Percentiles rank a stretch among this genome's conserved stretches.
phyloP scores from a whole-genome alignment of 2,888 invertebrate species.

The Nesidiocoris tenuis region DNA sequence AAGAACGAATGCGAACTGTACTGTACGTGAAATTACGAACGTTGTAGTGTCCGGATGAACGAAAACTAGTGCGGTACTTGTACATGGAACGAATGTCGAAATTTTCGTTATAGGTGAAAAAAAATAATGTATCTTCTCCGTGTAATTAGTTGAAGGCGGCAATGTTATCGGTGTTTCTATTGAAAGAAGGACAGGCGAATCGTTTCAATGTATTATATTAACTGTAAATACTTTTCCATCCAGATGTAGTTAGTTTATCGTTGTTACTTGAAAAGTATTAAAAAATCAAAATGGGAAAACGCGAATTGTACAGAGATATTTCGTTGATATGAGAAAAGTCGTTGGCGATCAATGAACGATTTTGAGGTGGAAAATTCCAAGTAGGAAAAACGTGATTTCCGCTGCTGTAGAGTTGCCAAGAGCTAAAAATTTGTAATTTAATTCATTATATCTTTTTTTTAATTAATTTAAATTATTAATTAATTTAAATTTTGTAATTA shows the following conservation, averaged over 20 bases:
- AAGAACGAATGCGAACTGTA: not conserved
- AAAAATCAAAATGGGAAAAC: slow-evolving; percentile 12
- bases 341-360: not conserved
- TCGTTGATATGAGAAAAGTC: not conserved
- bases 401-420: too few species aligned
- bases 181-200: slow-evolving; percentile 3
- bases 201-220: slow-evolving; percentile 34
- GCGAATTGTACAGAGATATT: slow-evolving; percentile 1
- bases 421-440: too few species aligned
- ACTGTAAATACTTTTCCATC: slow-evolving; percentile 39
- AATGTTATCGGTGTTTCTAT: not conserved
- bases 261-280: slow-evolving; percentile 32
- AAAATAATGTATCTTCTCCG: not conserved
- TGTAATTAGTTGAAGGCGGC: not conserved
- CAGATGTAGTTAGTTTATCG: slow-evolving; percentile 38
- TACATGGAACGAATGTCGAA: not conserved
- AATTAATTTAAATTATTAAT: too few species aligned
- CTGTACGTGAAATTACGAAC: too few species aligned
- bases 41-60: too few species aligned
- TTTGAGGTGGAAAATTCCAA: not conserved
- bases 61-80: not conserved
- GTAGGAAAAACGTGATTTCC: not conserved
- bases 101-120: not conserved
- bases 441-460: too few species aligned
- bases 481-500: too few species aligned